Evolutionary conservation across 1,140 invertebrate species (phyloP).

Genomic region (Plutomurus gul): DNA sequence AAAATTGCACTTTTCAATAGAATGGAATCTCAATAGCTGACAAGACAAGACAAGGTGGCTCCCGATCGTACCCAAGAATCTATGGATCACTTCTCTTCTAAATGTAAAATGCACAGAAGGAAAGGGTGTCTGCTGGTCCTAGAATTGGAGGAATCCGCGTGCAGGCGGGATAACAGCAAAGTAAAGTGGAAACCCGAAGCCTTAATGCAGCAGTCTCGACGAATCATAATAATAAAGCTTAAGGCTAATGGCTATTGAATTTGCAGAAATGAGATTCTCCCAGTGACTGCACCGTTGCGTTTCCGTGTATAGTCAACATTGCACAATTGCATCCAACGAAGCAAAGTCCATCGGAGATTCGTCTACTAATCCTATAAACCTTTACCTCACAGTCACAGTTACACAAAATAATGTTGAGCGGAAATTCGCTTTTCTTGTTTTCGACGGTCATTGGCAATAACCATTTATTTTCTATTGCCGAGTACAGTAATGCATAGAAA

Average conservation of each 20-base stretch:
- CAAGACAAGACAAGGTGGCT: too few relatives aligned
- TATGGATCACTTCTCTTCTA: too few relatives aligned
- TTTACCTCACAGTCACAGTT: not conserved
- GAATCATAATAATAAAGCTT: conserved; percentile 28
- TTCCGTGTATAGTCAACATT: too few relatives aligned
- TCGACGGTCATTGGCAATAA: conserved; percentile 14
- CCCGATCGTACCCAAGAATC: too few relatives aligned
- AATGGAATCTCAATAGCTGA: too few relatives aligned
- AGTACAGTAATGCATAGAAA: conserved; percentile 10
- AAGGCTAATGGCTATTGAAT: conserved; percentile 23
- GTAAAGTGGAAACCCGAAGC: too few relatives aligned
- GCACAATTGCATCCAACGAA: conserved; percentile 4
- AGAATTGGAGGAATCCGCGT: too few relatives aligned
- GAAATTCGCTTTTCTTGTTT: not conserved
- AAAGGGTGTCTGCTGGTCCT: too few relatives aligned
- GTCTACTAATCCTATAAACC: conserved; percentile 1
- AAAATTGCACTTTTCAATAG: too few relatives aligned
- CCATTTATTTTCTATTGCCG: conserved; percentile 27
- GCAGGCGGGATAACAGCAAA: too few relatives aligned
- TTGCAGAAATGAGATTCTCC: conserved; percentile 1
- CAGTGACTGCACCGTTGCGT: not conserved
- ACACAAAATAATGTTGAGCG: not conserved
- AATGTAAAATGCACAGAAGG: too few relatives aligned
- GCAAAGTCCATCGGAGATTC: not conserved
- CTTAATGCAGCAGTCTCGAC: too few relatives aligned